Percentiles rank a stretch among this genome's conserved stretches.
These are phyloP conservation scores for Cololabis saira DNA, from an alignment of 2,113 vertebrate species.

Conservation along the genomic window DNA sequence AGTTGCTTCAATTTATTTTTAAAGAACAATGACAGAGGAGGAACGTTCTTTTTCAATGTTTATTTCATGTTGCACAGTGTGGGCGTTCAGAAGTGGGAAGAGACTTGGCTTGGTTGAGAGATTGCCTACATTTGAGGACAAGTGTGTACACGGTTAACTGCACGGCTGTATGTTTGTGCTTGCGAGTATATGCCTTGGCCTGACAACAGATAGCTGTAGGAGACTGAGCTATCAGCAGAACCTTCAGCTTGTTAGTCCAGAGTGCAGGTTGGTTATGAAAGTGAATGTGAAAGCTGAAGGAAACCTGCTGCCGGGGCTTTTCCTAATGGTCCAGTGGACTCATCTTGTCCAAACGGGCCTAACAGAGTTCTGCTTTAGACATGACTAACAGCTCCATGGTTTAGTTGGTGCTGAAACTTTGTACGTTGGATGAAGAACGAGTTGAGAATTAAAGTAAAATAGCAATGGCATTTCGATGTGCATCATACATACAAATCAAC, in stretches of 20 bases:
- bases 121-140: conserved; percentile 46
- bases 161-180: conserved; percentile 46
- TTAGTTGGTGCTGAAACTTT: conserved; percentile 36
- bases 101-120: conserved; percentile 54
- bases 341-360: conserved; percentile 52
- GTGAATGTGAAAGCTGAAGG: conserved; percentile 46
- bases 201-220: conserved; percentile 61
- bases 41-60: conserved; percentile 71
- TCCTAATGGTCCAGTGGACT: conserved; percentile 54
- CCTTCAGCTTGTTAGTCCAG: conserved; percentile 63
- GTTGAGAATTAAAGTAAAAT: conserved; percentile 31
- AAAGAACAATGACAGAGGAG: conserved; percentile 75
- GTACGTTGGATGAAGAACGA: conserved; percentile 21
- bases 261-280: conserved; percentile 52
- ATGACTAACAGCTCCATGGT: conserved; percentile 51
- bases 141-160: conserved; percentile 44
- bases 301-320: conserved; percentile 57
- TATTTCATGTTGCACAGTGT: conserved; percentile 72
- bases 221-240: conserved; percentile 58
- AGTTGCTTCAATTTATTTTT: conserved; percentile 73
- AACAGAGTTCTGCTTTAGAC: conserved; percentile 50
- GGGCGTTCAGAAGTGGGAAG: conserved; percentile 69
- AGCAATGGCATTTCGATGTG: conserved; percentile 9
- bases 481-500: conserved; percentile 36
- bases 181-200: conserved; percentile 46